Evolutionary conservation across 1,140 invertebrate genomes (phyloP).

Genomic region (Dreissena rostriformis): DNA sequence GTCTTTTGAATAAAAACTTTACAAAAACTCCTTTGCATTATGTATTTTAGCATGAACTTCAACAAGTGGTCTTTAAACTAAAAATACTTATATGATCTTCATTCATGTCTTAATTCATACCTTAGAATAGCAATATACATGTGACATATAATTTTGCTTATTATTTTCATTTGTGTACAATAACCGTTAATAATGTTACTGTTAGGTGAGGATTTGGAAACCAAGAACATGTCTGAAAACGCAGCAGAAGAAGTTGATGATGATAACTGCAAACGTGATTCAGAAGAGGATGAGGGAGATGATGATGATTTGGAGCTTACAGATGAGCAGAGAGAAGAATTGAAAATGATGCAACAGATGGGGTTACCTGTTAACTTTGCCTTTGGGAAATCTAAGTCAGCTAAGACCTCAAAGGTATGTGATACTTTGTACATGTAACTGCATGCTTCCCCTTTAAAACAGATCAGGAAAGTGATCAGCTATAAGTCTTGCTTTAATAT

Average conservation of each 20-base stretch:
- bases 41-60: no score
- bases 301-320: constrained; percentile 13
- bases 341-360: constrained; percentile 66
- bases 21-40: no score
- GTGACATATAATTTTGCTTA: no score
- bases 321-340: constrained; percentile 59
- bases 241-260: constrained; percentile 11
- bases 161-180: neutral
- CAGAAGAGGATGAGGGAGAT: constrained; percentile 12
- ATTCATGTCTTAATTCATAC: no score
- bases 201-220: neutral
- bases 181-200: neutral
- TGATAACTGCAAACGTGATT: neutral
- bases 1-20: no score
- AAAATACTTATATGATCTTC: neutral
- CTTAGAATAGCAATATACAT: no score
- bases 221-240: constrained; percentile 43
- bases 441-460: neutral
- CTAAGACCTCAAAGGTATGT: neutral
- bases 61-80: no score
- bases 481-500: neutral
- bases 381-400: neutral
- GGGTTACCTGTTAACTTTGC: constrained; percentile 61
- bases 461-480: constrained; percentile 5
- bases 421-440: no score